Evolutionary conservation across 92 coral and sea anemone genomes (phyloP).

Genomic region (Pocillopora meandrina): DNA sequence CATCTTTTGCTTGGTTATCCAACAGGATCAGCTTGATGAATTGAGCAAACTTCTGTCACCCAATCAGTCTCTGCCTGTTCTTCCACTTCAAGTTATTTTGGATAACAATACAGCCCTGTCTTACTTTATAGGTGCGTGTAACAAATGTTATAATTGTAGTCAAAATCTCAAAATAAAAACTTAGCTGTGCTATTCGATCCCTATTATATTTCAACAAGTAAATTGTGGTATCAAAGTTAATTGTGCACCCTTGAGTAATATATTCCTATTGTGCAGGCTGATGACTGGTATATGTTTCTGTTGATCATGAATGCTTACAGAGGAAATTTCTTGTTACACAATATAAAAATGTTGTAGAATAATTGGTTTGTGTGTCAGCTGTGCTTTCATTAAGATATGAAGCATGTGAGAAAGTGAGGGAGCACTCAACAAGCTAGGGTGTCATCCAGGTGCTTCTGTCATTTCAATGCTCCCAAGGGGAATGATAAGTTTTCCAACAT

Average conservation of each 20-base stretch:
- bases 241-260: neutral
- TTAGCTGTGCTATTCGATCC: too few species aligned
- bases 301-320: too few species aligned
- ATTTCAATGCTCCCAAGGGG: too few species aligned
- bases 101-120: constrained; percentile 95
- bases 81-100: constrained; percentile 83
- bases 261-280: neutral
- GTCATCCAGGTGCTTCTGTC: too few species aligned
- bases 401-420: too few species aligned
- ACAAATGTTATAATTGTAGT: neutral
- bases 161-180: too few species aligned
- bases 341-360: too few species aligned
- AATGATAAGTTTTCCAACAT: too few species aligned
- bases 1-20: neutral
- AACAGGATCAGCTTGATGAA: constrained; percentile 72
- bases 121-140: constrained; percentile 81
- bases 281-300: neutral
- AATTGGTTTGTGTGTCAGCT: too few species aligned
- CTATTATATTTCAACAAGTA: neutral
- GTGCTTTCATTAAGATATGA: too few species aligned
- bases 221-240: neutral
- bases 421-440: too few species aligned
- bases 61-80: constrained; percentile 81
- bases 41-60: constrained; percentile 76
- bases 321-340: too few species aligned